Percentiles rank a stretch among this genome's conserved stretches.
phyloP scores from a whole-genome alignment of 2,113 vertebrate species.

The Podiceps cristatus region DNA sequence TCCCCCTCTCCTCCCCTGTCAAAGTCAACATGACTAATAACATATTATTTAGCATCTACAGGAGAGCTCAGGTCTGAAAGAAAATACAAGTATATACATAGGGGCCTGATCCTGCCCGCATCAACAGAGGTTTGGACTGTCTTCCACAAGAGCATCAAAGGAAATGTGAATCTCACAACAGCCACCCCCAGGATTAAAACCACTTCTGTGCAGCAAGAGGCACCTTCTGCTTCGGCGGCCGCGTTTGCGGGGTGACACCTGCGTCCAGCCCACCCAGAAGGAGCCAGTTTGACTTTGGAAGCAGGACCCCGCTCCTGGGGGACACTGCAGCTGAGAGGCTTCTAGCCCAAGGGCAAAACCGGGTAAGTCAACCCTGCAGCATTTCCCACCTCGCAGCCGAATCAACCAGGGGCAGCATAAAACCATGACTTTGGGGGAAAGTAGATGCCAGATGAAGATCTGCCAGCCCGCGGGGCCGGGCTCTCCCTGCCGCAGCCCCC shows the following conservation, averaged over 20 bases:
- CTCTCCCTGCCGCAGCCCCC: background rate
- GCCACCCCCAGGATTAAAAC: background rate
- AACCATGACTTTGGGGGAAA: background rate
- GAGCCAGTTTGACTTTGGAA: background rate
- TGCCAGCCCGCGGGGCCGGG: background rate
- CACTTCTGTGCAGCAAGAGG: background rate
- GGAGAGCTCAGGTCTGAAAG: background rate
- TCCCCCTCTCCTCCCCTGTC: background rate
- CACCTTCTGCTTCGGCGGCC: background rate
- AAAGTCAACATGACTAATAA: conserved; percentile 21
- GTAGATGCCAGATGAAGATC: background rate
- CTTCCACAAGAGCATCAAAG: background rate
- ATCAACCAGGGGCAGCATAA: background rate
- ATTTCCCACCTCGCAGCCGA: background rate
- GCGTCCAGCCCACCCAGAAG: background rate
- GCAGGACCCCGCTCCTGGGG: background rate
- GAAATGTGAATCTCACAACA: background rate
- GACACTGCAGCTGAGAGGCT: background rate
- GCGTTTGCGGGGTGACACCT: background rate
- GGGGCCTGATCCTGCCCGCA: background rate
- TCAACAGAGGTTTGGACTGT: background rate
- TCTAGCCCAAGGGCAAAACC: background rate
- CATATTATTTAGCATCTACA: background rate
- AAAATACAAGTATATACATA: rapidly evolving
- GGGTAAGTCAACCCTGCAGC: background rate